Conservation (phyloP, 1,140 invertebrate species). For the Solen grandis region DNA sequence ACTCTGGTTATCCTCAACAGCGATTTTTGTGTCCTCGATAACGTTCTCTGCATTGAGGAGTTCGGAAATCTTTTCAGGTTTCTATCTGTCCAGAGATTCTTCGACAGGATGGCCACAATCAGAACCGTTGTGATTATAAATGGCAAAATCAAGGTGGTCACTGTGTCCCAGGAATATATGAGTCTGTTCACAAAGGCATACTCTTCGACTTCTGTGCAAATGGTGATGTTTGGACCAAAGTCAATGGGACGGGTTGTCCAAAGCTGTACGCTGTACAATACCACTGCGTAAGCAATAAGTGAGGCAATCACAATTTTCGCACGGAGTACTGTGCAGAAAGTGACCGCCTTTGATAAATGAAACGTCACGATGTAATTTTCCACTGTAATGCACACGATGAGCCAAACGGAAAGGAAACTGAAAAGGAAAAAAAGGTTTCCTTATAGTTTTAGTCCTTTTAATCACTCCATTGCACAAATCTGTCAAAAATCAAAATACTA, state of each 20-base stretch:
- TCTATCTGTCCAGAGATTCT: slow-evolving; percentile 80
- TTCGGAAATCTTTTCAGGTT: slow-evolving; percentile 2
- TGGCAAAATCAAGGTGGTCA: slow-evolving; percentile 87
- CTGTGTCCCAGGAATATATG: slow-evolving; percentile 87
- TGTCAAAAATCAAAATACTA: too few relatives aligned
- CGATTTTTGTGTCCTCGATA: slow-evolving; percentile 81
- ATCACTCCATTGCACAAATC: too few relatives aligned
- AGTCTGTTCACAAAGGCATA: slow-evolving; percentile 82
- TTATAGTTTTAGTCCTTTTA: too few relatives aligned
- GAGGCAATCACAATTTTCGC: slow-evolving; percentile 85
- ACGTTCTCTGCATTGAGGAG: slow-evolving; percentile 65
- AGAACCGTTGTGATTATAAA: slow-evolving; percentile 86
- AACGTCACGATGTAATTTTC: slow-evolving; percentile 91
- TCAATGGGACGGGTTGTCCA: slow-evolving; percentile 81
- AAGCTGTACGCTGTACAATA: slow-evolving; percentile 85
- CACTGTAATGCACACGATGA: slow-evolving; percentile 91
- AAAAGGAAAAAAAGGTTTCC: slow-evolving; percentile 66
- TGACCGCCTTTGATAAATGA: slow-evolving; percentile 87
- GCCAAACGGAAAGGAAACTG: slow-evolving; percentile 90
- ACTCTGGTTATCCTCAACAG: slow-evolving; percentile 90
- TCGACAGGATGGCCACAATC: slow-evolving; percentile 87
- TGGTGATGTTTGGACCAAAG: slow-evolving; percentile 61
- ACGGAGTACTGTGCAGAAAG: slow-evolving; percentile 88
- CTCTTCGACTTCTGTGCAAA: slow-evolving; percentile 78
- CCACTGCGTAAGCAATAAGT: slow-evolving; percentile 83